Evolutionary conservation across 2,797 vertebrate species (phyloP), one percentile per base, ranked within the genome.

Genomic region (Pogoniulus pusillus): DNA sequence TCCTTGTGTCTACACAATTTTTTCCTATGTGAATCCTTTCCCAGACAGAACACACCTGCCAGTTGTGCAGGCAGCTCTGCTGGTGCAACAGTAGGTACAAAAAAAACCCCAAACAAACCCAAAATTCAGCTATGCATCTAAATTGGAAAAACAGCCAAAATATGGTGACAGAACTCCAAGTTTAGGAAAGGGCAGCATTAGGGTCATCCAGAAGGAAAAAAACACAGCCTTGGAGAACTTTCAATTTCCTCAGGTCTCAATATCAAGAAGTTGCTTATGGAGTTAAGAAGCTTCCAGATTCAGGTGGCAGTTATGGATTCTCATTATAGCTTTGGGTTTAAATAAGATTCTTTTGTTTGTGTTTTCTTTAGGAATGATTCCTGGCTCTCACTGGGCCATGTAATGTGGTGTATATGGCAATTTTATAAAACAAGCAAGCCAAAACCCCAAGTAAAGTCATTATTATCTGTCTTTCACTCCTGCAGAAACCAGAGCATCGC

Each of bases 141-240:
- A 84, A 82, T 10, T 8, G 14, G 53, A 35, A 72, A 60, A 89
- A 65, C 1, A 16, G 51, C 18, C 45, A 76, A 66, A 84, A 23
- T 12, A 27, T 1, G 0, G 24, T 2, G 4, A 35, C 0, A 2
- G 12, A 86, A 72, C 11, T 35, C 8, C 24, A 70, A 20, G 24
- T 8, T 85, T 63, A 37, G 16, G 26, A 10, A 60, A 34, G 10
- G 18, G 20, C 43, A 57, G 24, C 15, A 71, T 80, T 27, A 64
- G 23, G 23, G 37, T 90, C 23, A 30, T 30, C 41, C 59, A 69
- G 10, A 79, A 49, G 30, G 30, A 65, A 47, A 77, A 60, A 54
- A 49, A 0, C 4, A 8, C 1, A 1, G 8, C 35, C 26, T n/a
- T 24, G 34, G 24, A 47, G 35, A 93, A 59, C 29, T 29, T 51